These are phyloP conservation scores for Lethenteron camtschaticum DNA, from an alignment of 2,113 vertebrate genomes.

Conservation along the genomic window DNA sequence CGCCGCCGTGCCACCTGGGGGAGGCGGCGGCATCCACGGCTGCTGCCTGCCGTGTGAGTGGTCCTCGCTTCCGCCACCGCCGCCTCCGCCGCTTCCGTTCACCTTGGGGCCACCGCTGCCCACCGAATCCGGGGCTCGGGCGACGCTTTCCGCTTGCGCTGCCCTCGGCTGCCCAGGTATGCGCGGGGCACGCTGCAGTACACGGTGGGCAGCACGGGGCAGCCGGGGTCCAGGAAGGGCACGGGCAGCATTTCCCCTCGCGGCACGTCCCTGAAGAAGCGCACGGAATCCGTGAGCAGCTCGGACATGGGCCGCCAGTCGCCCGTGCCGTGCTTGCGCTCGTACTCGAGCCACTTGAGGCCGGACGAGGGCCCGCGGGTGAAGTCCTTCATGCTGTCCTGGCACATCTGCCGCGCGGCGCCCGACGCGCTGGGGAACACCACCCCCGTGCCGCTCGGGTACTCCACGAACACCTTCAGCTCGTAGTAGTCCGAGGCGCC, in stretches of 20 bases:
- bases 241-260: constrained; percentile 40
- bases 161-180: constrained; percentile 13
- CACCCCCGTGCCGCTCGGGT: constrained; percentile 43
- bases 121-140: constrained; percentile 21
- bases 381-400: constrained; percentile 42
- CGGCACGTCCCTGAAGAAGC: constrained; percentile 41
- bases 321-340: constrained; percentile 39
- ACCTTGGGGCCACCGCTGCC: neutral
- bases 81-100: constrained; percentile 19
- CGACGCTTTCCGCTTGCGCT: constrained; percentile 31
- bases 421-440: constrained; percentile 42
- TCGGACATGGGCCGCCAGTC: constrained; percentile 61
- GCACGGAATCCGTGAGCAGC: constrained; percentile 43
- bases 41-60: constrained; percentile 27
- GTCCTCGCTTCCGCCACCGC: constrained; percentile 24
- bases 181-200: constrained; percentile 18
- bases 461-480: constrained; percentile 52
- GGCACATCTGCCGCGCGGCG: constrained; percentile 55
- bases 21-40: constrained; percentile 14
- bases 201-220: constrained; percentile 21
- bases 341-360: constrained; percentile 55
- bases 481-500: constrained; percentile 20
- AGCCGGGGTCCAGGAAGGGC: constrained; percentile 27
- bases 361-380: constrained; percentile 44
- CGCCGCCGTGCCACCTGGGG: no score